Percentiles rank a stretch among this genome's conserved stretches.
phyloP scores from a whole-genome alignment of 2,797 vertebrate species.

The Kryptolebias ocellatus region DNA sequence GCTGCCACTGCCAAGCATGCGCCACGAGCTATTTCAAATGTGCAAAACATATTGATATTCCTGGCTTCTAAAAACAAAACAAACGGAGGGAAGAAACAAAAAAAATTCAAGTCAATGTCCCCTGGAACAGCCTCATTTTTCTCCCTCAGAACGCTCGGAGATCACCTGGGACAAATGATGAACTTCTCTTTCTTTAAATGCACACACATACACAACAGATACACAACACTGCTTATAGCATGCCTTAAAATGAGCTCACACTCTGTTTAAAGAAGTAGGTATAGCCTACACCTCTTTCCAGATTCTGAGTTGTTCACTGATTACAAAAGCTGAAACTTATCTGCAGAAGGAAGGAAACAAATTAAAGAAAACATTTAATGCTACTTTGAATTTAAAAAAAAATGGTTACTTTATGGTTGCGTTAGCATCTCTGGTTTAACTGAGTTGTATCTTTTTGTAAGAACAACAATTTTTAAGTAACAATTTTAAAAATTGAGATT shows the following conservation, averaged over 20 bases:
- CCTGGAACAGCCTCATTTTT: constrained; percentile 69
- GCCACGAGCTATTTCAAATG: constrained; percentile 82
- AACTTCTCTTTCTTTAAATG: constrained; percentile 46
- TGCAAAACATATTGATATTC: constrained; percentile 81
- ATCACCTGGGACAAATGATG: constrained; percentile 71
- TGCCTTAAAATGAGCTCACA: not conserved
- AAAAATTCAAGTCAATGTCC: constrained; percentile 56
- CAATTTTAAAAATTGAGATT: too few species aligned
- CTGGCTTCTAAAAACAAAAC: constrained; percentile 79
- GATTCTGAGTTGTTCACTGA: too few species aligned
- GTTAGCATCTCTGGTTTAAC: too few species aligned
- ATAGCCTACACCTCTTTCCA: too few species aligned
- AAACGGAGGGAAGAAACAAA: constrained; percentile 47
- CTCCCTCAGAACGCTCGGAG: constrained; percentile 49
- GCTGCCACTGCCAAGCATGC: constrained; percentile 76
- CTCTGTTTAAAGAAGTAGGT: not conserved
- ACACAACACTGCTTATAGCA: not conserved
- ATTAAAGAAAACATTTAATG: too few species aligned
- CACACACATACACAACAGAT: constrained; percentile 15
- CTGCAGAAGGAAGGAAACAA: too few species aligned
- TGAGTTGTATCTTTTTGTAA: too few species aligned
- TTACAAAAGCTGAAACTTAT: too few species aligned
- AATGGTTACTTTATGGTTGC: too few species aligned
- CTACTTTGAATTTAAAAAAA: too few species aligned
- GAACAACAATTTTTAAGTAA: too few species aligned